A percentile compares a stretch with the other conserved stretches of the same genome.
These are phyloP conservation scores for Timema cristinae DNA, from an alignment of 2,888 invertebrate genomes.

Conservation along the genomic window DNA sequence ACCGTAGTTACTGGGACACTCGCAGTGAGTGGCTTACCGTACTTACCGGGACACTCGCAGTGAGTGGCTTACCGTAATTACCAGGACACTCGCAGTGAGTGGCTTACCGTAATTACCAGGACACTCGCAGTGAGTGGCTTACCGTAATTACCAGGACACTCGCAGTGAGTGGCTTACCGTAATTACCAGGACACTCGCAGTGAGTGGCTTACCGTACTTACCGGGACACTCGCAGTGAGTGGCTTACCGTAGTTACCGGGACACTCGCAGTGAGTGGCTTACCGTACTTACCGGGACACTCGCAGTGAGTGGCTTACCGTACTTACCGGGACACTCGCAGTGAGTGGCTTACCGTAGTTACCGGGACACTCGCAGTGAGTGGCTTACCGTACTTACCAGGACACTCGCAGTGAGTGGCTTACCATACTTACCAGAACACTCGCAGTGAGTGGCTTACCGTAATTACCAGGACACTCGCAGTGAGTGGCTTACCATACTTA, in stretches of 20 bases:
- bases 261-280: constrained; percentile 79
- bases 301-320: constrained; percentile 76
- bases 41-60: constrained; percentile 85
- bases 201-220: constrained; percentile 73
- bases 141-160: constrained; percentile 74
- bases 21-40: constrained; percentile 76
- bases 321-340: constrained; percentile 85
- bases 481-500: constrained; percentile 73
- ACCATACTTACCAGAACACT: constrained; percentile 81
- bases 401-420: constrained; percentile 79
- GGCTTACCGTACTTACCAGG: constrained; percentile 66
- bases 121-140: constrained; percentile 79
- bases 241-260: constrained; percentile 57
- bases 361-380: constrained; percentile 83
- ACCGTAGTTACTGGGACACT: constrained; percentile 74
- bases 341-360: constrained; percentile 66
- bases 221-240: constrained; percentile 83
- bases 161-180: constrained; percentile 76
- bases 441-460: constrained; percentile 76
- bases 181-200: constrained; percentile 81
- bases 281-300: constrained; percentile 81
- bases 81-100: constrained; percentile 83
- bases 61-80: constrained; percentile 66
- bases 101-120: constrained; percentile 57
- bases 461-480: constrained; percentile 81